Conservation (phyloP, 2,797 vertebrate species). For the Glossophaga mutica region DNA sequence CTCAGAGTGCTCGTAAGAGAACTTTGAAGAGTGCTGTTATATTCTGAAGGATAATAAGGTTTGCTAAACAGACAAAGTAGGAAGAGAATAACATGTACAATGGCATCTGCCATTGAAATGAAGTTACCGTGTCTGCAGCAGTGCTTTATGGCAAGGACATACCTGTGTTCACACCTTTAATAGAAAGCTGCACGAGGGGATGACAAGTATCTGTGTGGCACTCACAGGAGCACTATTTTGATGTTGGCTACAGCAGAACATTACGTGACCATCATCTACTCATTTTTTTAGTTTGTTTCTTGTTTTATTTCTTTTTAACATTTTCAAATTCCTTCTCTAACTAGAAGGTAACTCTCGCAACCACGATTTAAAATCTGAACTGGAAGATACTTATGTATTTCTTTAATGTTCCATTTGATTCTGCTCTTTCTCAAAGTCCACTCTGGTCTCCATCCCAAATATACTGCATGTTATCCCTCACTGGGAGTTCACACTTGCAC, state of each 20-base stretch:
- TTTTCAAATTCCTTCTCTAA: background rate
- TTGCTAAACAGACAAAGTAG: background rate
- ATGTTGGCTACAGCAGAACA: background rate
- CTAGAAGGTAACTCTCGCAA: background rate
- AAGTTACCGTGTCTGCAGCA: background rate
- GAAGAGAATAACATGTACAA: background rate
- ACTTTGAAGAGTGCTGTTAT: background rate
- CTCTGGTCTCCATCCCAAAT: background rate
- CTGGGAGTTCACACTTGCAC: background rate
- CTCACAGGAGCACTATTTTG: background rate
- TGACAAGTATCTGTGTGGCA: background rate
- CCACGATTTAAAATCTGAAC: background rate
- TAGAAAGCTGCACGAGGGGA: background rate
- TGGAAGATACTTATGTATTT: background rate
- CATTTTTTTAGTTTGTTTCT: background rate
- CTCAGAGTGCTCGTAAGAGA: background rate
- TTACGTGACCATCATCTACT: background rate
- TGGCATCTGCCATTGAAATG: background rate
- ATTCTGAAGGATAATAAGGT: background rate
- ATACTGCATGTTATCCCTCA: background rate
- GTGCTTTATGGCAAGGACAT: background rate
- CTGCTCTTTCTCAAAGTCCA: background rate
- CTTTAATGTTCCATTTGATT: background rate
- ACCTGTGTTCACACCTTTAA: background rate
- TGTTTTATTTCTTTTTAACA: background rate